Evolutionary conservation across 1,140 invertebrate species (phyloP).

Genomic region (Drosophila ananassae): DNA sequence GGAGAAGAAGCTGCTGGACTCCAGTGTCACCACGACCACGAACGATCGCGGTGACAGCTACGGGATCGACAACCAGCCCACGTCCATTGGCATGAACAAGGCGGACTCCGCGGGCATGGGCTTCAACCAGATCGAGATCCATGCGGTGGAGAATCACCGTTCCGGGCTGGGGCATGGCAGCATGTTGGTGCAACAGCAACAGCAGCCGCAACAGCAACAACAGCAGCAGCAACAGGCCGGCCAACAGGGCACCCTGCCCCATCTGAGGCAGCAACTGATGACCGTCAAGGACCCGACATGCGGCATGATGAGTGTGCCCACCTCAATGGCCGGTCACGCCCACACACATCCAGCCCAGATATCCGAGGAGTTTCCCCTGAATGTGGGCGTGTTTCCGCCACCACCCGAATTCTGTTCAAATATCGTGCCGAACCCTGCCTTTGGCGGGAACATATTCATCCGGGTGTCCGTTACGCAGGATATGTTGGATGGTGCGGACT

Average conservation of each 20-base stretch:
- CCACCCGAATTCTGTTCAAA: slow-evolving; percentile 88
- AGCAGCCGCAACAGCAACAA: slow-evolving; percentile 31
- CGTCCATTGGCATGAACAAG: slow-evolving; percentile 76
- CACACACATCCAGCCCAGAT: slow-evolving; percentile 61
- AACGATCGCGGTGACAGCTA: slow-evolving; percentile 88
- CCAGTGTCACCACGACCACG: slow-evolving; percentile 90
- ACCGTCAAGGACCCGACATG: slow-evolving; percentile 77
- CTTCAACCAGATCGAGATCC: slow-evolving; percentile 89
- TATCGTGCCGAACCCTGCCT: slow-evolving; percentile 85
- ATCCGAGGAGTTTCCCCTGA: slow-evolving; percentile 81
- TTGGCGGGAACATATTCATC: slow-evolving; percentile 89
- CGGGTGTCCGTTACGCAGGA: slow-evolving; percentile 90
- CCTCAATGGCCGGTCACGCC: slow-evolving; percentile 70
- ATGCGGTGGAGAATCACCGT: slow-evolving; percentile 87
- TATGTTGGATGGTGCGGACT: slow-evolving; percentile 85
- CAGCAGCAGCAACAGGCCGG: slow-evolving; percentile 45
- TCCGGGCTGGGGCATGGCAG: slow-evolving; percentile 40
- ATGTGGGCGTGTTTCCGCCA: slow-evolving; percentile 86
- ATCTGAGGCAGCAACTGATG: slow-evolving; percentile 70
- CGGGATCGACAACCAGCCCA: slow-evolving; percentile 86
- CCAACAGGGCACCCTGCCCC: slow-evolving; percentile 27
- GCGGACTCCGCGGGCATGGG: slow-evolving; percentile 78
- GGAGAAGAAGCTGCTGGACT: slow-evolving; percentile 92
- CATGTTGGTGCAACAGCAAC: slow-evolving; percentile 49
- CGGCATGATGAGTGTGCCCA: slow-evolving; percentile 77